Evolutionary conservation across 2,113 vertebrate species (phyloP).

Genomic region (Trochalopteron elliotii): DNA sequence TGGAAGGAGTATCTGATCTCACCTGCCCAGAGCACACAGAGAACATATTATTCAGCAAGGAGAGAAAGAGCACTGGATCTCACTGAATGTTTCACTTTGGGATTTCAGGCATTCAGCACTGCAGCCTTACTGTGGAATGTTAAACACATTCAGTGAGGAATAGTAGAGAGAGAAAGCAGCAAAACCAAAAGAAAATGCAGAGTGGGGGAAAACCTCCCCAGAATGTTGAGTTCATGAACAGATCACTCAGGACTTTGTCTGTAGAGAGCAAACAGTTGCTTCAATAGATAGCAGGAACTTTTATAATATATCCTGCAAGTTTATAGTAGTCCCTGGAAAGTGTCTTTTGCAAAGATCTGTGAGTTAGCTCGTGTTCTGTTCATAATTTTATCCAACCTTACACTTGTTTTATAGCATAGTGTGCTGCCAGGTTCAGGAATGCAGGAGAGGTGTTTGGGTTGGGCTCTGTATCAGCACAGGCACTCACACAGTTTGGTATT

Average conservation of each 20-base stretch:
- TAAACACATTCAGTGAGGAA: background rate
- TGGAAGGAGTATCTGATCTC: background rate
- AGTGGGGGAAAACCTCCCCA: background rate
- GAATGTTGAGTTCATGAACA: background rate
- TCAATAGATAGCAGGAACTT: background rate
- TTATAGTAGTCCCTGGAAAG: background rate
- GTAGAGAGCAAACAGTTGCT: background rate
- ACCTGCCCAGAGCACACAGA: background rate
- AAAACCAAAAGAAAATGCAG: background rate
- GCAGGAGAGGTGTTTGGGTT: rapidly evolving
- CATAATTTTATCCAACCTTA: background rate
- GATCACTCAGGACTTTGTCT: background rate
- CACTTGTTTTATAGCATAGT: background rate
- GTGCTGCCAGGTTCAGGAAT: background rate
- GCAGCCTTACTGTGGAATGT: background rate
- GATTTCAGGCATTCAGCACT: background rate
- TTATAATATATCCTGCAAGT: background rate
- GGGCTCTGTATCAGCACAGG: background rate
- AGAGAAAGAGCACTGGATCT: background rate
- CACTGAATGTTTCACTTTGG: background rate
- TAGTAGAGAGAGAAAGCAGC: background rate
- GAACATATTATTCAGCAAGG: background rate
- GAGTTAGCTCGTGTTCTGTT: rapidly evolving
- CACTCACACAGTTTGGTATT: background rate
- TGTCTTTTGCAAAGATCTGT: background rate